Conservation (phyloP, 2,113 vertebrate species). For the Pedionomus torquatus region DNA sequence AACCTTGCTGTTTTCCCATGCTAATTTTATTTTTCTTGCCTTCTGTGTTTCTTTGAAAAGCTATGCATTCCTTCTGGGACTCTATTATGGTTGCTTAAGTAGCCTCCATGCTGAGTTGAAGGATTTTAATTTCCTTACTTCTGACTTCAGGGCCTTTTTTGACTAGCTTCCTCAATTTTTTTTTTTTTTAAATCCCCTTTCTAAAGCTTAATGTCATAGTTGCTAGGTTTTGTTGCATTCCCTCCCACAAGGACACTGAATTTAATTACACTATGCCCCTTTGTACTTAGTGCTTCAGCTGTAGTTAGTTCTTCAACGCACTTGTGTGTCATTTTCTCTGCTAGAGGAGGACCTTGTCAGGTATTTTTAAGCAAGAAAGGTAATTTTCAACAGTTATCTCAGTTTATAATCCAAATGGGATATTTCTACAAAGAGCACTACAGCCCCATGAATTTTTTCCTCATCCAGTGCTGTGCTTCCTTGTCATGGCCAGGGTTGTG, state of each 20-base stretch:
- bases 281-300: slow-evolving; percentile 30
- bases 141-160: slow-evolving; percentile 70
- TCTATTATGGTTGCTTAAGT: slow-evolving; percentile 72
- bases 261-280: slow-evolving; percentile 49
- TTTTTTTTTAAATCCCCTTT: slow-evolving; percentile 28
- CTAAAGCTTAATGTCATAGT: slow-evolving; percentile 60
- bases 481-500: not conserved
- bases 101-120: slow-evolving; percentile 73
- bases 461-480: not conserved
- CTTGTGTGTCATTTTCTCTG: not conserved
- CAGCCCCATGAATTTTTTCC: not conserved
- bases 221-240: slow-evolving; percentile 57
- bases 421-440: not conserved
- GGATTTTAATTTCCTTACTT: slow-evolving; percentile 75
- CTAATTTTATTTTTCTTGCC: slow-evolving; percentile 61
- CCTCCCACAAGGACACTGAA: slow-evolving; percentile 55
- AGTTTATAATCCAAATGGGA: not conserved
- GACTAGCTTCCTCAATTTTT: slow-evolving; percentile 29
- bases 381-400: not conserved
- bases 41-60: slow-evolving; percentile 34
- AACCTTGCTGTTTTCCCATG: slow-evolving; percentile 55
- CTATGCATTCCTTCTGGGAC: slow-evolving; percentile 60
- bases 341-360: not conserved
- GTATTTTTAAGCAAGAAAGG: not conserved
- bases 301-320: not conserved